Percentiles rank a stretch among this genome's conserved stretches.
Evolutionary conservation across 2,888 invertebrate genomes (phyloP).

Genomic region (Eucera pruinosa): DNA sequence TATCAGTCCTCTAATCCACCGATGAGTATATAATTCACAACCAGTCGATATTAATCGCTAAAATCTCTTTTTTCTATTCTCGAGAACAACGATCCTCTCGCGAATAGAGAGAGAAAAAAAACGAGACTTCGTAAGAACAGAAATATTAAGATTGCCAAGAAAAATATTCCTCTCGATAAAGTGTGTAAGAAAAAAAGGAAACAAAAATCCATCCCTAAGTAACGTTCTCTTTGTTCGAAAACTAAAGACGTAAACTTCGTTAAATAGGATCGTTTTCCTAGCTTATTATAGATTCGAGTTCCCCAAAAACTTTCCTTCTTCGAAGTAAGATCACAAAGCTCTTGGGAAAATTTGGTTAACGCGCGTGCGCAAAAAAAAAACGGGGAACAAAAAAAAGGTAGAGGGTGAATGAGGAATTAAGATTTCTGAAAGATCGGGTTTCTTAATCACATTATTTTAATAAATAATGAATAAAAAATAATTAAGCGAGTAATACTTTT

Average conservation of each 20-base stretch:
- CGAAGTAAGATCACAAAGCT: background rate
- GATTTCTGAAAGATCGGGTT: slow-evolving; percentile 3
- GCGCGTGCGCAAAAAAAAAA: background rate
- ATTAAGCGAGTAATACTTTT: slow-evolving; percentile 57
- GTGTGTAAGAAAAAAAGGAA: background rate
- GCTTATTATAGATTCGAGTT: background rate
- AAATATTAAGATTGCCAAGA: slow-evolving; percentile 24
- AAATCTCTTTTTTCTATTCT: slow-evolving; percentile 27
- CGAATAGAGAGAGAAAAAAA: slow-evolving; percentile 38
- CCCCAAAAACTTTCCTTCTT: slow-evolving; percentile 1
- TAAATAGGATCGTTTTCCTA: slow-evolving; percentile 4
- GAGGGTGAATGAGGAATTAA: slow-evolving; percentile 13
- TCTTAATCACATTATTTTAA: slow-evolving; percentile 42
- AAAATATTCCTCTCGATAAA: slow-evolving; percentile 36
- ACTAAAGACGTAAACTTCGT: slow-evolving; percentile 2
- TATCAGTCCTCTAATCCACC: slow-evolving; percentile 58
- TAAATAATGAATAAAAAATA: slow-evolving; percentile 54
- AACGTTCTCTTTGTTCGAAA: background rate
- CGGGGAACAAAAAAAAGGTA: background rate
- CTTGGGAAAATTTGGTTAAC: background rate
- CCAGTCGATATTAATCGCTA: slow-evolving; percentile 42
- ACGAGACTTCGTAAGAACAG: slow-evolving; percentile 8
- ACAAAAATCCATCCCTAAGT: slow-evolving; percentile 24
- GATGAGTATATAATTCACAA: slow-evolving; percentile 61
- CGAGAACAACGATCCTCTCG: slow-evolving; percentile 26